Percentiles rank a stretch among this genome's conserved stretches.
These are phyloP conservation scores for Cololabis saira DNA, from an alignment of 2,113 vertebrate species.

Conservation along the genomic window DNA sequence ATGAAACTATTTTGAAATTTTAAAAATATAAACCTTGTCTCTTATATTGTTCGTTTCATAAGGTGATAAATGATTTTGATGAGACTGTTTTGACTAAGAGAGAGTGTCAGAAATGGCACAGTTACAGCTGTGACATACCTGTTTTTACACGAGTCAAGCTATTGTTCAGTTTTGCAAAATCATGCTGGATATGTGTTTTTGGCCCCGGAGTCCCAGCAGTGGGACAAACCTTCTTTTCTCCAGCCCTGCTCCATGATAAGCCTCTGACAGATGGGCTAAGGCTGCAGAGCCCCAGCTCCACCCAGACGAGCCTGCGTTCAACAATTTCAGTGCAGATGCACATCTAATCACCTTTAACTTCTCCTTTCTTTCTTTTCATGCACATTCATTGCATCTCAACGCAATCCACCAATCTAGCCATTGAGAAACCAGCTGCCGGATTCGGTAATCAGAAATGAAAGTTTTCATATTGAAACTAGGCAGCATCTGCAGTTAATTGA, in stretches of 20 bases:
- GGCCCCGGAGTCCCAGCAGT: conserved; percentile 60
- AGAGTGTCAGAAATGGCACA: conserved; percentile 1
- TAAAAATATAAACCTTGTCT: no score
- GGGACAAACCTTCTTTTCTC: conserved; percentile 36
- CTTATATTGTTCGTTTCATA: no score
- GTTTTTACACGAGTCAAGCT: conserved; percentile 33
- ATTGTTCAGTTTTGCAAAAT: conserved; percentile 59
- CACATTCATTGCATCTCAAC: conserved; percentile 18
- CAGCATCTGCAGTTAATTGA: conserved; percentile 47
- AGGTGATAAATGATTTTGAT: background rate
- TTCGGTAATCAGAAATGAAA: conserved; percentile 49
- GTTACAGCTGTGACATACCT: conserved; percentile 28
- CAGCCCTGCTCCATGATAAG: conserved; percentile 49
- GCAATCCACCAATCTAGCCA: conserved; percentile 7
- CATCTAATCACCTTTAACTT: conserved; percentile 8
- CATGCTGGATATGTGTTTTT: conserved; percentile 64
- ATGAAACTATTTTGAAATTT: background rate
- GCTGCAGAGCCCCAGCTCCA: conserved; percentile 41
- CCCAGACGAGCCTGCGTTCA: conserved; percentile 47
- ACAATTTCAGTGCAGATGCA: conserved; percentile 32
- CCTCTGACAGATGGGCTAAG: conserved; percentile 59
- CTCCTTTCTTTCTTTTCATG: conserved; percentile 3
- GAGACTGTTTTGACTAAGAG: no score
- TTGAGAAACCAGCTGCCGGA: conserved; percentile 41
- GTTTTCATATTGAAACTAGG: conserved; percentile 31